A percentile compares a stretch with the other conserved stretches of the same genome.
Conservation (phyloP, 2,113 vertebrate genomes). For the Platysternon megacephalum region DNA sequence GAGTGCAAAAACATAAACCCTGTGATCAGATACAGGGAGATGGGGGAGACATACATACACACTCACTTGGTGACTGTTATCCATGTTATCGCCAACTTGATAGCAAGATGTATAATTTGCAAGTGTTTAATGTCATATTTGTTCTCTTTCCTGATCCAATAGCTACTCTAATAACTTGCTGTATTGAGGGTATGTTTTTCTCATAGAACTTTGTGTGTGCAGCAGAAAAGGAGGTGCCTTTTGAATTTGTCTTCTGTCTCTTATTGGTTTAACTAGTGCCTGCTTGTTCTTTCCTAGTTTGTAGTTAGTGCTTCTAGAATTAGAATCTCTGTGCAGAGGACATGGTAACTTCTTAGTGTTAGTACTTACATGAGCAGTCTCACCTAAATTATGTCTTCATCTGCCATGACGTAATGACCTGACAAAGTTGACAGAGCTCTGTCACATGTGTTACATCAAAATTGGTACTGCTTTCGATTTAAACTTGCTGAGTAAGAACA, state of each 20-base stretch:
- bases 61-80: too few relatives aligned
- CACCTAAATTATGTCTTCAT: not conserved
- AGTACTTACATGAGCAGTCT: not conserved
- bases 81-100: too few relatives aligned
- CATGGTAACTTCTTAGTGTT: not conserved
- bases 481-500: slow-evolving; percentile 18
- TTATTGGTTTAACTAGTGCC: not conserved
- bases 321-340: slow-evolving; percentile 55
- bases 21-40: not conserved
- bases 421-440: not conserved
- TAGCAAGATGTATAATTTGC: too few relatives aligned
- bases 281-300: slow-evolving; percentile 25
- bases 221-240: not conserved
- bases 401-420: not conserved
- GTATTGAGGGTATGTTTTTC: too few relatives aligned
- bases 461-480: not conserved
- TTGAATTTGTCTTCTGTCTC: slow-evolving; percentile 45
- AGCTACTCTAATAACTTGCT: too few relatives aligned
- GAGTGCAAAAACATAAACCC: not conserved
- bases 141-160: too few relatives aligned
- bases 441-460: not conserved
- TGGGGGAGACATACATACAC: not conserved
- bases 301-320: slow-evolving; percentile 12
- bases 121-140: too few relatives aligned
- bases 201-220: too few relatives aligned